A percentile compares a stretch with the other conserved stretches of the same genome.
These are phyloP conservation scores for Drosophila mojavensis DNA, from an alignment of 1,140 invertebrate genomes.

Conservation along the genomic window DNA sequence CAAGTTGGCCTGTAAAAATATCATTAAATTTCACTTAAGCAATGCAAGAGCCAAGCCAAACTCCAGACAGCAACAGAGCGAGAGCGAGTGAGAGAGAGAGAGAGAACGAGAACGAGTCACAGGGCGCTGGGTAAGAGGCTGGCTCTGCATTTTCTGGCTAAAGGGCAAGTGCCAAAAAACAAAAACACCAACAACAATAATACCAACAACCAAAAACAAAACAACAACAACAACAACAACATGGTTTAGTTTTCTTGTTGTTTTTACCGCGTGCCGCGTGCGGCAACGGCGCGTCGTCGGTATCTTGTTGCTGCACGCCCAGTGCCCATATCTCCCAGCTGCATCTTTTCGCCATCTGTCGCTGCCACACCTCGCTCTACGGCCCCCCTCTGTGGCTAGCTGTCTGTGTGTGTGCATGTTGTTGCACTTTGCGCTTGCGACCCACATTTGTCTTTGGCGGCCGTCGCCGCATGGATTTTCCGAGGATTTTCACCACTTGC, in stretches of 20 bases:
- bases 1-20: slow-evolving; percentile 55
- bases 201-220: background rate
- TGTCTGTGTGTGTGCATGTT: slow-evolving; percentile 55
- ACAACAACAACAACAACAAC: slow-evolving; percentile 21
- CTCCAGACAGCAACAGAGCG: slow-evolving; percentile 20
- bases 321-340: slow-evolving; percentile 32
- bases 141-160: slow-evolving; percentile 22
- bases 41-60: slow-evolving; percentile 45
- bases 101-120: no score
- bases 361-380: background rate
- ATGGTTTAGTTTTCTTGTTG: slow-evolving; percentile 63
- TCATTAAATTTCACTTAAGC: slow-evolving; percentile 79
- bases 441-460: slow-evolving; percentile 75
- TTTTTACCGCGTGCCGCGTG: slow-evolving; percentile 44
- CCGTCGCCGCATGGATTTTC: slow-evolving; percentile 45
- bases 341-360: slow-evolving; percentile 39
- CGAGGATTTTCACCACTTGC: slow-evolving; percentile 49
- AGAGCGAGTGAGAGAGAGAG: no score
- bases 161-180: slow-evolving; percentile 67
- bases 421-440: slow-evolving; percentile 77
- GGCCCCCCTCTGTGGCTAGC: slow-evolving; percentile 13
- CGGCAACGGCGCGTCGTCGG: slow-evolving; percentile 28
- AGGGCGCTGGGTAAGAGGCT: slow-evolving; percentile 1
- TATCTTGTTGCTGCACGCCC: slow-evolving; percentile 36
- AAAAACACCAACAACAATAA: slow-evolving; percentile 43